phyloP scores from a whole-genome alignment of 92 coral and sea anemone genomes.

The Metridium senile region DNA sequence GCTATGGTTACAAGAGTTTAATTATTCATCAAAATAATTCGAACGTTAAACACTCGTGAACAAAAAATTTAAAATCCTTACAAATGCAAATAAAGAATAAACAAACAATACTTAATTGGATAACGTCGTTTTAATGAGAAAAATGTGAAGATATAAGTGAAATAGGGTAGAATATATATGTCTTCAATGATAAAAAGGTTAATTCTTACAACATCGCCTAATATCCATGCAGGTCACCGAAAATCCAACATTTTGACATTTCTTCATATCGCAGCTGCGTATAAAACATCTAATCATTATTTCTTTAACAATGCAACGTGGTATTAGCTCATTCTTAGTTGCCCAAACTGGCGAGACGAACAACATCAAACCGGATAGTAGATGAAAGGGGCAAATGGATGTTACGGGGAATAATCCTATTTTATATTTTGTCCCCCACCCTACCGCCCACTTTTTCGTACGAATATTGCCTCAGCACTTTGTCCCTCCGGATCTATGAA shows the following conservation, averaged over 20 bases:
- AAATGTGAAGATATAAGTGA: not conserved
- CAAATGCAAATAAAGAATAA: not conserved
- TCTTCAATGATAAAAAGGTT: slow-evolving; percentile 10
- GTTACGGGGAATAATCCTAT: too few relatives aligned
- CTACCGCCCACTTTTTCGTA: too few relatives aligned
- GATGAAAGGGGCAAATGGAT: too few relatives aligned
- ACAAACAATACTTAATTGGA: too few relatives aligned
- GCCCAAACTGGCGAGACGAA: not conserved
- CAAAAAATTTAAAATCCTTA: too few relatives aligned
- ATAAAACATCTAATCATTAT: not conserved
- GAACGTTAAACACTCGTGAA: not conserved
- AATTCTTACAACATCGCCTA: slow-evolving; percentile 34
- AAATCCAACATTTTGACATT: slow-evolving; percentile 19
- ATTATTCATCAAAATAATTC: not conserved
- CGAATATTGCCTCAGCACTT: too few relatives aligned
- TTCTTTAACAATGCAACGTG: too few relatives aligned
- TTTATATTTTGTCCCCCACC: too few relatives aligned
- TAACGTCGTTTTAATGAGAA: too few relatives aligned
- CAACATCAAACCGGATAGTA: too few relatives aligned
- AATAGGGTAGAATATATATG: not conserved
- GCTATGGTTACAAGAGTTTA: slow-evolving; percentile 19
- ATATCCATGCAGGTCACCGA: slow-evolving; percentile 3
- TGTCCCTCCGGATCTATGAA: too few relatives aligned
- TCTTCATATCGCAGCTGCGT: not conserved
- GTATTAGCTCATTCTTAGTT: too few relatives aligned